Base-by-base conservation (phyloP, 2,797 vertebrate species). In the Melanotaenia parkinsoni region DNA sequence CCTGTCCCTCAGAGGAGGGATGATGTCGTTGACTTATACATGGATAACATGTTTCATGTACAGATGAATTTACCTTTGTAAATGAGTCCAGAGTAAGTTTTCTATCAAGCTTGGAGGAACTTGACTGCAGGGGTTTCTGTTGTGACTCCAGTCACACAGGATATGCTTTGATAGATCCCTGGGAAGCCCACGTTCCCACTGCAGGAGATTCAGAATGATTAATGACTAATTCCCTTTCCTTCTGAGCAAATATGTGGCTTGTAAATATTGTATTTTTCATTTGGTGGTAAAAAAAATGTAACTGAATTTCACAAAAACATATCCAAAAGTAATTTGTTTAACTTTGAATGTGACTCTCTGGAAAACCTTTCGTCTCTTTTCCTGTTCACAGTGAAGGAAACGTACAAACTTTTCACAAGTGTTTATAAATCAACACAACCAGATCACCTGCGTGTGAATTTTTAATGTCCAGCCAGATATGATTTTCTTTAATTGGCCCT, bases 401-500 rank as follows among this genome's bases (percentile, higher is more conserved):
- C 1, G 24, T 50, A 12, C 3, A 40, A 5, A 47, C 43, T 20
- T 2, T n/a, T 20, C 2, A 5, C 6, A 47, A 40, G 5, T 40
- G 5, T 40, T 37, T 9, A 8, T 28, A 2, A 8, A 37, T 22
- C 53, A 56, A n/a, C 50, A 26, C 30, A 37, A 32, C 22, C 53
- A 28, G 11, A 74, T 63, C 62, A 54, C 37, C 51, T n/a, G 13
- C 65, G 70, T 32, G 51, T 63, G 59, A 58, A 65, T 68, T 18
- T 69, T 83, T 78, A 80, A 80, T 56, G 59, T 58, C 26, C 37
- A 50, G 70, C 83, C 72, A 80, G 58, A 56, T 68, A 78, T 82
- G 71, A 59, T 79, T 76, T 58, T 26, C 26, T 74, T 85, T 88
- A 60, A 80, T 77, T 54, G 71, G 70, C 56, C 51, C 69, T 63